Evolutionary conservation across 2,888 invertebrate genomes (phyloP).

Genomic region (Cylindroiulus punctatus): DNA sequence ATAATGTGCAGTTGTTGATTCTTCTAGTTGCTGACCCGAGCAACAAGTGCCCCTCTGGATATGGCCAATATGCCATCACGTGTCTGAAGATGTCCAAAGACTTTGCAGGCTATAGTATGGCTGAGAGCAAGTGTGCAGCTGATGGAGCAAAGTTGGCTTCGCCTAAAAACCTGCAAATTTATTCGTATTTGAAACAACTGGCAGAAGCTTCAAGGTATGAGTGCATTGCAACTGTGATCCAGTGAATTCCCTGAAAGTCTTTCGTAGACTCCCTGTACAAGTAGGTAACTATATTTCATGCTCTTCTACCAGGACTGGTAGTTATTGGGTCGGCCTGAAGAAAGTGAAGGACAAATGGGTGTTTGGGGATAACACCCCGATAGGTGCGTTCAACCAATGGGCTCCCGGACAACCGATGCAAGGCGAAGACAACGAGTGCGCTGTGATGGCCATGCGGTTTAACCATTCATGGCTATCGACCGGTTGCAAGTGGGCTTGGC

Average conservation of each 20-base stretch:
- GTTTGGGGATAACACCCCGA: slow-evolving; percentile 49
- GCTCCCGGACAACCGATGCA: slow-evolving; percentile 48
- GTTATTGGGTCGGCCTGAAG: slow-evolving; percentile 52
- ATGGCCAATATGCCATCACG: slow-evolving; percentile 32
- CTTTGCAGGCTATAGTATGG: slow-evolving; percentile 47
- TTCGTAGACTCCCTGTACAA: too few relatives aligned
- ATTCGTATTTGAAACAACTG: slow-evolving; percentile 29
- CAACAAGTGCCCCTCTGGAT: slow-evolving; percentile 49
- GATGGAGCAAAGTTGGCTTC: slow-evolving; percentile 51
- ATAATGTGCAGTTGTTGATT: not conserved
- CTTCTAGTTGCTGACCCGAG: not conserved
- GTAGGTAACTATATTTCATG: not conserved
- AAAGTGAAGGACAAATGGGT: slow-evolving; percentile 40
- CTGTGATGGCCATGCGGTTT: slow-evolving; percentile 50
- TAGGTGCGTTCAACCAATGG: slow-evolving; percentile 44
- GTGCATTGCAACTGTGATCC: too few relatives aligned
- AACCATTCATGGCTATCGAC: slow-evolving; percentile 51
- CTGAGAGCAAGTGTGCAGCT: slow-evolving; percentile 51
- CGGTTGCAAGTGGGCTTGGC: slow-evolving; percentile 51
- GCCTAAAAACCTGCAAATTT: slow-evolving; percentile 28
- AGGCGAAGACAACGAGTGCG: slow-evolving; percentile 46
- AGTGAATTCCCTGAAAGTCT: too few relatives aligned
- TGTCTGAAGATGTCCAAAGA: slow-evolving; percentile 55
- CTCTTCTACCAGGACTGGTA: slow-evolving; percentile 21
- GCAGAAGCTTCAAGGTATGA: slow-evolving; percentile 47